Base-by-base conservation (phyloP, 2,797 vertebrate species). In the Hyperoplus immaculatus region DNA sequence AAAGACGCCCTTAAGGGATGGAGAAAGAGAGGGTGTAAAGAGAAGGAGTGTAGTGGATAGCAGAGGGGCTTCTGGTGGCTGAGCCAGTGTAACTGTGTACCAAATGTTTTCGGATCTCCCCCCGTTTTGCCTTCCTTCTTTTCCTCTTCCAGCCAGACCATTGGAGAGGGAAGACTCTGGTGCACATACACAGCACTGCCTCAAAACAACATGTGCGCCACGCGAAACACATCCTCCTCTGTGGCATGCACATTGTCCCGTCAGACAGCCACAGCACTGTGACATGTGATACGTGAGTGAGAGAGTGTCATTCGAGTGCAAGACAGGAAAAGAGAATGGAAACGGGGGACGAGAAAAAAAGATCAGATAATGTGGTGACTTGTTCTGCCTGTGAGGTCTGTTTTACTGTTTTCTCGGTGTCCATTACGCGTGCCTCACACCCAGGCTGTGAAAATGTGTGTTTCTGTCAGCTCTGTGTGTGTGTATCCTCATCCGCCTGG, bases 101-200 rank as follows among this genome's bases (percentile, higher is more conserved):
- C 95, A 96, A 94, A 96, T 96, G 95, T 95, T 94, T 84, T 87
- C 80, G 80, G 80, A 70, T 88, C 29, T 29, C 87, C 75, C 79
- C 86, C 67, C 45, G 15, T 87, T 82, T 87, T 49, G 72, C 77
- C 87, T 85, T 85, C 84, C 77, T 84, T 84, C 83, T 89, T 80
- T 69, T 60, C 29, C 89, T 90, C 87, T 86, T 82, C 62, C 69
- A 88, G 83, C 77, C 85, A 90, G 88, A 91, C 87, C 84, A 64
- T 85, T 88, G 75, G 65, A 84, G 84, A 84, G 87, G 78, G 86
- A 81, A 78, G 76, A 86, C 81, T 86, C 54, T 41, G 61, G 81
- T 69, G 78, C 87, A 87, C 58, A 29, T 29, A 29, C 29, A 47
- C 80, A 87, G 87, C 51, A 16, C 70, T 61, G 73, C 76, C 82